A percentile compares a stretch with the other conserved stretches of the same genome.
Evolutionary conservation across 2,888 invertebrate genomes (phyloP).

Genomic region (Chouioia cunea): DNA sequence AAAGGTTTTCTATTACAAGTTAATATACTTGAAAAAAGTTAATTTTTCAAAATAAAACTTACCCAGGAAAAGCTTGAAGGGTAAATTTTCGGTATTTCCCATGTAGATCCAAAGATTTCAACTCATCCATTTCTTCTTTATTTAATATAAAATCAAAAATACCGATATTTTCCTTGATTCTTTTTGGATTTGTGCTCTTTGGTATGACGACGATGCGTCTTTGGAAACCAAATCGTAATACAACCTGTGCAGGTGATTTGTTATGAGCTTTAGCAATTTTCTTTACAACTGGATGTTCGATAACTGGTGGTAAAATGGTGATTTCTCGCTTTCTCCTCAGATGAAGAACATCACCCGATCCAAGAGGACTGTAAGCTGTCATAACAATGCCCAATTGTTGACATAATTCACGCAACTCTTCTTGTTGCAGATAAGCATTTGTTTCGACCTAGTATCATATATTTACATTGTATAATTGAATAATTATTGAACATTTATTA

Average conservation of each 20-base stretch:
- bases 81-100: constrained; percentile 24
- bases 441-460: constrained; percentile 1
- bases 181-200: constrained; percentile 17
- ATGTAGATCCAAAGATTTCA: constrained; percentile 19
- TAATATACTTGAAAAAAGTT: no score
- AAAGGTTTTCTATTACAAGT: neutral
- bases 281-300: constrained; percentile 5
- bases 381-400: constrained; percentile 8
- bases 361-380: constrained; percentile 21
- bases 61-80: constrained; percentile 10
- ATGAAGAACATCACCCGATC: constrained; percentile 1
- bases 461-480: neutral
- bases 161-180: constrained; percentile 17
- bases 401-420: constrained; percentile 3
- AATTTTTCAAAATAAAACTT: neutral
- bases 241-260: constrained; percentile 20
- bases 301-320: neutral
- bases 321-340: constrained; percentile 12
- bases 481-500: no score
- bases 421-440: constrained; percentile 22
- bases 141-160: constrained; percentile 6
- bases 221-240: constrained; percentile 8
- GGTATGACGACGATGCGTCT: constrained; percentile 21
- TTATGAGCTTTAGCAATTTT: constrained; percentile 11
- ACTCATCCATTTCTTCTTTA: neutral